phyloP scores from a whole-genome alignment of 2,797 vertebrate genomes.

The Sphaeramia orbicularis region DNA sequence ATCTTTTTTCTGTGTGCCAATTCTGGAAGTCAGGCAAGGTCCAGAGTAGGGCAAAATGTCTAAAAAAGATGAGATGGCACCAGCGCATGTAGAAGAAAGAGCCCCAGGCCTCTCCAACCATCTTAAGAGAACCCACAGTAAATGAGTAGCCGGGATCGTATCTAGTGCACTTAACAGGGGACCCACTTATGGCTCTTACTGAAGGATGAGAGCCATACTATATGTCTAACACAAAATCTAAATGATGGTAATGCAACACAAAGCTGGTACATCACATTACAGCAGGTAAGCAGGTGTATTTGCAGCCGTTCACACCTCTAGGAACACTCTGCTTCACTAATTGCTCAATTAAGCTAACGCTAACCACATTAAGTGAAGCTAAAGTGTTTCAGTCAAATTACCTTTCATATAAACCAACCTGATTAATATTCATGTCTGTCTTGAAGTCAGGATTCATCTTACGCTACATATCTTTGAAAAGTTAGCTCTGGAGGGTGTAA shows the following conservation, averaged over 20 bases:
- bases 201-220: slow-evolving; percentile 59
- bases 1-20: slow-evolving; percentile 27
- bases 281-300: neutral
- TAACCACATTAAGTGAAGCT: neutral
- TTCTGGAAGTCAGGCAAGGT: slow-evolving; percentile 36
- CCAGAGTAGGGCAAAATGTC: slow-evolving; percentile 48
- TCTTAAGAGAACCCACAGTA: slow-evolving; percentile 59
- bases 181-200: slow-evolving; percentile 57
- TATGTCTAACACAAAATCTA: slow-evolving; percentile 37
- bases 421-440: neutral
- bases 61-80: slow-evolving; percentile 57
- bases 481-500: neutral
- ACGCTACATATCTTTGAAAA: neutral
- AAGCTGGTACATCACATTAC: neutral
- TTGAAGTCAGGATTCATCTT: neutral
- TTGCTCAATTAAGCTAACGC: neutral
- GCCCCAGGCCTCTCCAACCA: slow-evolving; percentile 52
- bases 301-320: neutral
- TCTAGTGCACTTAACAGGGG: slow-evolving; percentile 70
- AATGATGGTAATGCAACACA: slow-evolving; percentile 7
- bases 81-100: slow-evolving; percentile 34
- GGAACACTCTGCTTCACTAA: neutral
- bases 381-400: neutral
- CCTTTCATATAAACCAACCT: neutral
- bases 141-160: slow-evolving; percentile 64